Base-by-base conservation (phyloP, 2,113 vertebrate species). In the Hemichromis elongatus region DNA sequence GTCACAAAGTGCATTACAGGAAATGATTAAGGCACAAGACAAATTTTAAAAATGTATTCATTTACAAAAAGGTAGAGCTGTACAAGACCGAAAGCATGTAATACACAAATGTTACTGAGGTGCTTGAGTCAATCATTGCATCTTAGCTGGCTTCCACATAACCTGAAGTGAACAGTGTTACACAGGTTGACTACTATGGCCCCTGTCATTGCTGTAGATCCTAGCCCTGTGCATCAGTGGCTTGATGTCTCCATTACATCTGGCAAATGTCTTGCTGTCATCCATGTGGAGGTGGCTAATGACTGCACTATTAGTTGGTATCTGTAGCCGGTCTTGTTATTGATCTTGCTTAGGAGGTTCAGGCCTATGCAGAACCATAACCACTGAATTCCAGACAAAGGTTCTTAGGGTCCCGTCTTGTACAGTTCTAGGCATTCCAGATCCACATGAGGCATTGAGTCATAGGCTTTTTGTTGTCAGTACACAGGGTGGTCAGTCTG, bases 341-440 rank as follows among this genome's bases (percentile, higher is more conserved):
- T 59, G 56, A 59, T 59, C 56, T 59, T 59, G 56, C 18, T 18
- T 10, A 28, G 26, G 56, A 59, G 56, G 56, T 30, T 57, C 26
- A 30, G 55, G 56, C 1, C 0, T 28, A 59, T 59, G 56, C 26
- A 59, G 26, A 59, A 59, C 50, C 2, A 53, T 53, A 53, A 53
- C 56, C 8, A 0, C 4, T 59, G 28, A 10, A 59, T 59, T 59
- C 0, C 56, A 9, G 56, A 59, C 56, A 59, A 33, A 59, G 8
- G 14, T 26, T 59, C 56, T 2, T 33, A 33, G 18, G 28, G 56
- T 59, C 28, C 28, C 18, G 56, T 59, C 0, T 14, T 59, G 56
- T 30, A 30, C 26, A 30, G 5, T 18, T 0, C 0, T 26, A 30
- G 5, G 55, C 14, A 2, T 57, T 57, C 14, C 55, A 57, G 55